phyloP scores from a whole-genome alignment of 1,140 invertebrate genomes.

The Apis cerana region DNA sequence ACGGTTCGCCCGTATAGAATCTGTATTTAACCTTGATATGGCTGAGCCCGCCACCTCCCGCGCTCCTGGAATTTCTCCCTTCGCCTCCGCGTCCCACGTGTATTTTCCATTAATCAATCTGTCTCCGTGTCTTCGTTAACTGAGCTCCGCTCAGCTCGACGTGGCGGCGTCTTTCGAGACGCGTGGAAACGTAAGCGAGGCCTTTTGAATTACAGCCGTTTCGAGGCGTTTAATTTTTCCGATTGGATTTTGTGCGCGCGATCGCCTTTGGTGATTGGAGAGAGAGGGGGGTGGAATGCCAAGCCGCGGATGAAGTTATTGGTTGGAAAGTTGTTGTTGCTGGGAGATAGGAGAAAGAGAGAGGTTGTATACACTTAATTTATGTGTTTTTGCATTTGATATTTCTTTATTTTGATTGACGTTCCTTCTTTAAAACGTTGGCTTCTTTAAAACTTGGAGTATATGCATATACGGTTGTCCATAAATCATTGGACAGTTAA shows the following conservation, averaged over 20 bases:
- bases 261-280: slow-evolving; percentile 4
- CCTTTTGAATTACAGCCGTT: slow-evolving; percentile 7
- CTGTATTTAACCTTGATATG: slow-evolving; percentile 59
- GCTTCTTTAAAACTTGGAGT: neutral
- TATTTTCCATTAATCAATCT: slow-evolving; percentile 52
- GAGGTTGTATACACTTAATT: neutral
- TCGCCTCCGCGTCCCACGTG: slow-evolving; percentile 4
- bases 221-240: neutral
- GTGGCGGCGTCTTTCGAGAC: neutral
- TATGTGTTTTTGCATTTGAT: neutral
- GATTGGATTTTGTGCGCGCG: neutral
- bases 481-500: no score
- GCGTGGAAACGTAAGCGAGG: neutral
- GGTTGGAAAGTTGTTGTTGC: neutral
- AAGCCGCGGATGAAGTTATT: slow-evolving; percentile 3
- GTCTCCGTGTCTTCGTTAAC: slow-evolving; percentile 40
- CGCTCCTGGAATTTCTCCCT: slow-evolving; percentile 8
- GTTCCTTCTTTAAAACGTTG: neutral
- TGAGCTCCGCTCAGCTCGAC: neutral
- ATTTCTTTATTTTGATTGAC: neutral
- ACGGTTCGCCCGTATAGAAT: slow-evolving; percentile 48
- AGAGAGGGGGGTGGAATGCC: neutral
- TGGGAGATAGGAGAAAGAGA: neutral
- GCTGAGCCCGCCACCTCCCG: neutral
- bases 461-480: no score